Conservation (phyloP, 2,113 vertebrate genomes). For the Grammomys dolichurus region DNA sequence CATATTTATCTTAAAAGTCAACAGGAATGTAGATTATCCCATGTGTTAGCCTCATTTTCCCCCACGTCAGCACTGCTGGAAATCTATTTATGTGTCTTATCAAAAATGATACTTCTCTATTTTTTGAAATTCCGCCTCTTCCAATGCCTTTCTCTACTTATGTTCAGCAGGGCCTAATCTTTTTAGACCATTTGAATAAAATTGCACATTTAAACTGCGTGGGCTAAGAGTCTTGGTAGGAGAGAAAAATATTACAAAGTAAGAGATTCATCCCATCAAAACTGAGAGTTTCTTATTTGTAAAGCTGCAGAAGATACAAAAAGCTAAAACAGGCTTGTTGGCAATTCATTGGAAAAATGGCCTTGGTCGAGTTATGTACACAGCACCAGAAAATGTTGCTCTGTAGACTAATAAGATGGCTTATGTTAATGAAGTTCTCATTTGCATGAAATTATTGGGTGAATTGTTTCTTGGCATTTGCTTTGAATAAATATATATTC, state of each 20-base stretch:
- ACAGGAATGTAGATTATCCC: slow-evolving; percentile 14
- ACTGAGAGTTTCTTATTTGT: not conserved
- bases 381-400: not conserved
- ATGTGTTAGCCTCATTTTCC: not conserved
- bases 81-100: slow-evolving; percentile 69
- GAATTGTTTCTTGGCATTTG: not conserved
- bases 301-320: not conserved
- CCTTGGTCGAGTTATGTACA: not conserved
- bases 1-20: slow-evolving; percentile 69
- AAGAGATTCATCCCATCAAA: not conserved
- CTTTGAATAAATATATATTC: not conserved
- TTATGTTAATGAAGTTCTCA: not conserved
- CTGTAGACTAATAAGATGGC: not conserved
- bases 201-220: not conserved
- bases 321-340: not conserved
- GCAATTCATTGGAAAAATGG: not conserved
- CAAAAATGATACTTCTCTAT: slow-evolving; percentile 65
- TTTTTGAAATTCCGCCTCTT: slow-evolving; percentile 52
- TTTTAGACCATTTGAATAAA: slow-evolving; percentile 46
- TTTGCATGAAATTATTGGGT: not conserved
- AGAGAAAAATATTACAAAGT: not conserved
- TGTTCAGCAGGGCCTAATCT: not conserved
- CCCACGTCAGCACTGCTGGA: slow-evolving; percentile 40
- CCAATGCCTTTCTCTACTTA: not conserved
- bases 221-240: not conserved